A percentile compares a stretch with the other conserved stretches of the same genome.
Evolutionary conservation across 23 tunicate species (phyloP).

Genomic region (Corella eumyota): DNA sequence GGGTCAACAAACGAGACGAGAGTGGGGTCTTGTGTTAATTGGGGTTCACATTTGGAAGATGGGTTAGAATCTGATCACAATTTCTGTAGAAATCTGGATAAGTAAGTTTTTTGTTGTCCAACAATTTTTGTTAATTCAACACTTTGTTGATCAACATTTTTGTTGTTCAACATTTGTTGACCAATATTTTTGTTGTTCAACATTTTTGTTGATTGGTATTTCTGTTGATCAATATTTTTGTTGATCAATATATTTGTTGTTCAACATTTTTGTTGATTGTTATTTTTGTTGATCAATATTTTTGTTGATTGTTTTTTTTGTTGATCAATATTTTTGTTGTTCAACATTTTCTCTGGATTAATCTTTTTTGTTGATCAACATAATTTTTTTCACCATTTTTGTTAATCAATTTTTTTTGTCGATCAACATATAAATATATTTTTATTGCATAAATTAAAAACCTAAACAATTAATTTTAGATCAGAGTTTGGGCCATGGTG

Average conservation of each 20-base stretch:
- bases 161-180: not conserved
- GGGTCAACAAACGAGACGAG: constrained; percentile 34
- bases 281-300: not conserved
- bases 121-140: too few relatives aligned
- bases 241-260: not conserved
- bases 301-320: not conserved
- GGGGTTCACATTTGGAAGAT: constrained; percentile 41
- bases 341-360: not conserved
- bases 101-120: constrained; percentile 1
- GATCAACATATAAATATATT: too few relatives aligned
- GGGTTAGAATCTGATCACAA: constrained; percentile 21
- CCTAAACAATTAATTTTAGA: too few relatives aligned
- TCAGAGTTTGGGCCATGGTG: constrained; percentile 39
- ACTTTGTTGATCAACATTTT: not conserved
- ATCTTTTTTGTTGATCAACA: too few relatives aligned
- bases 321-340: not conserved
- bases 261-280: not conserved
- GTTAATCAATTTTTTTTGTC: too few relatives aligned
- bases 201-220: not conserved
- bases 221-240: not conserved
- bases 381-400: too few relatives aligned
- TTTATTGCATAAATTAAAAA: too few relatives aligned
- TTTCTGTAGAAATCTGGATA: constrained; percentile 30
- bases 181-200: not conserved
- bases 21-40: constrained; percentile 29